Percentiles rank a stretch among this genome's conserved stretches.
phyloP scores from a whole-genome alignment of 2,888 invertebrate species.

The Brachypalpus laphriformis region DNA sequence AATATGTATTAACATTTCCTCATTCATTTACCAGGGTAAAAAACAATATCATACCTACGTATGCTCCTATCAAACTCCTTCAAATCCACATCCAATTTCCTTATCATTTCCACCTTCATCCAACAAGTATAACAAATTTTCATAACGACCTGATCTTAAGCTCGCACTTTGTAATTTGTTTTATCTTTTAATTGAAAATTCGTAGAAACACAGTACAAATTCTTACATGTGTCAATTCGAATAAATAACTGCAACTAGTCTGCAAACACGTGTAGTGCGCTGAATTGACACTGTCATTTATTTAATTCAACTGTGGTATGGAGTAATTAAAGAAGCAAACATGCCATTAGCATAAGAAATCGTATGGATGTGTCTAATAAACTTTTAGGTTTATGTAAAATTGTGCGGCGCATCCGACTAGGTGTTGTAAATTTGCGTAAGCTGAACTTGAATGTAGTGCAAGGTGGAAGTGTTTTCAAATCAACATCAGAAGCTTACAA shows the following conservation, averaged over 20 bases:
- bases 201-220: background rate
- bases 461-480: background rate
- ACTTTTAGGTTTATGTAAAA: conserved; percentile 24
- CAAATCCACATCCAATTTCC: background rate
- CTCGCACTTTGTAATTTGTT: background rate
- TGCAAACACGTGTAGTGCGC: background rate
- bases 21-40: too few species aligned
- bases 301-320: background rate
- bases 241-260: background rate
- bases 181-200: background rate
- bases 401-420: background rate
- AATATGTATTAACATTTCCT: too few species aligned
- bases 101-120: background rate
- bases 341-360: conserved; percentile 12
- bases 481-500: background rate
- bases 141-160: conserved; percentile 5
- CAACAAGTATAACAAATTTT: background rate
- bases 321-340: conserved; percentile 10
- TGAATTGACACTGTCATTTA: background rate
- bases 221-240: background rate
- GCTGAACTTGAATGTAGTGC: background rate
- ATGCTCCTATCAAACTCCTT: too few species aligned
- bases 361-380: conserved; percentile 15
- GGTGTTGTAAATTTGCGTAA: background rate
- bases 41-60: too few species aligned